These are phyloP conservation scores for Stenotaenia linearis DNA, from an alignment of 2,888 invertebrate genomes.

Conservation along the genomic window DNA sequence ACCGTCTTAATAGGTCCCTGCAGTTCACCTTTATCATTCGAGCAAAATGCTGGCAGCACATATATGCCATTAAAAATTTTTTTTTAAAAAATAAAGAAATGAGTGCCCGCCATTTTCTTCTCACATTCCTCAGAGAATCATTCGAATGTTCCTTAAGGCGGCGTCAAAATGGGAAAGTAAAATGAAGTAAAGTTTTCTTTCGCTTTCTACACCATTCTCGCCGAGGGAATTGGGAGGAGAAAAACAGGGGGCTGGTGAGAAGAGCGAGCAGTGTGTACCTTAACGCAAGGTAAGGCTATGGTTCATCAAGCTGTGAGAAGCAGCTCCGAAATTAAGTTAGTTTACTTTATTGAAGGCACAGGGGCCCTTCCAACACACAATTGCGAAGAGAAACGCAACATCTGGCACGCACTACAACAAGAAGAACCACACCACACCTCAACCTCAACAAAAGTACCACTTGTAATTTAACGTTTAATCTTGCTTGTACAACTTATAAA, in stretches of 20 bases:
- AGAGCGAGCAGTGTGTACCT: not conserved
- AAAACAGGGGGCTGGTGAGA: not conserved
- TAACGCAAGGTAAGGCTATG: conserved; percentile 1
- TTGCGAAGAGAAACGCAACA: conserved; percentile 24
- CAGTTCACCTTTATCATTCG: conserved; percentile 7
- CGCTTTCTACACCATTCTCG: conserved; percentile 5
- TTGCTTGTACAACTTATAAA: not conserved
- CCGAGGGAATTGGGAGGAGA: not conserved
- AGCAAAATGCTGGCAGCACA: not conserved
- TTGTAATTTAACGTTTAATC: conserved; percentile 19
- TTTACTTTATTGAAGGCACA: conserved; percentile 24
- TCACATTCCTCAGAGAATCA: conserved; percentile 21
- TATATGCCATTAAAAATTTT: not conserved
- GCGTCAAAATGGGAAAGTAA: conserved; percentile 17
- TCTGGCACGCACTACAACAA: conserved; percentile 10
- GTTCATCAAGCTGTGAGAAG: conserved; percentile 23
- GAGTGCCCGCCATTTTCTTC: not conserved
- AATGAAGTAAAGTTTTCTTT: conserved; percentile 18
- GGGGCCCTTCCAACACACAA: conserved; percentile 7
- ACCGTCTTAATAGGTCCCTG: conserved; percentile 4
- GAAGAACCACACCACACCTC: conserved; percentile 8
- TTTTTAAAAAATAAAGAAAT: not conserved
- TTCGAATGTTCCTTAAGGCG: not conserved
- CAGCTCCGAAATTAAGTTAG: conserved; percentile 19
- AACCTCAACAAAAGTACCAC: conserved; percentile 4